Evolutionary conservation across 2,797 vertebrate species (phyloP).

Genomic region (Hybognathus amarus): DNA sequence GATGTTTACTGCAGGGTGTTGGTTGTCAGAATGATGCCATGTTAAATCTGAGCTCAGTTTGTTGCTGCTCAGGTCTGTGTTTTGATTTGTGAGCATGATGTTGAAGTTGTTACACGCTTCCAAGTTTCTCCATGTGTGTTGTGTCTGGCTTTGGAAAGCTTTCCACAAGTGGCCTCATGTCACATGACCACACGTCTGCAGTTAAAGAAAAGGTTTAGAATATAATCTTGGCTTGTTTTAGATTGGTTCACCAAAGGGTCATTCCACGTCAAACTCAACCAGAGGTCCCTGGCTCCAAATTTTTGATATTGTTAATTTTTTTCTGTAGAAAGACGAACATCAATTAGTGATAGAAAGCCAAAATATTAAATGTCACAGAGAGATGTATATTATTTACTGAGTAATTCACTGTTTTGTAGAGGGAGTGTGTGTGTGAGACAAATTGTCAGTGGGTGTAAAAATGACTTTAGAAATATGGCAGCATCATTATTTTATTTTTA

Average conservation of each 20-base stretch:
- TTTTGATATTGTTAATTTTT: too few relatives aligned
- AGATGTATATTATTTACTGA: too few relatives aligned
- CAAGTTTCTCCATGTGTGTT: constrained; percentile 58
- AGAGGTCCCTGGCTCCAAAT: too few relatives aligned
- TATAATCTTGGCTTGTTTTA: neutral
- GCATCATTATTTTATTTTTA: too few relatives aligned
- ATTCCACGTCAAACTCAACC: too few relatives aligned
- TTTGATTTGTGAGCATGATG: constrained; percentile 54
- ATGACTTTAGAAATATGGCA: too few relatives aligned
- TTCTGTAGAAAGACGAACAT: too few relatives aligned
- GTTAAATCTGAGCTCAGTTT: constrained; percentile 23
- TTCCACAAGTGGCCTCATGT: constrained; percentile 18
- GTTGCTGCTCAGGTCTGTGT: constrained; percentile 55
- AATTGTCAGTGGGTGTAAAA: too few relatives aligned
- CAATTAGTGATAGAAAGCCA: too few relatives aligned
- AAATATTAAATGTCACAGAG: too few relatives aligned
- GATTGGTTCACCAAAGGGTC: neutral
- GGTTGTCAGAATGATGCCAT: constrained; percentile 43
- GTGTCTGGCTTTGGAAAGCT: constrained; percentile 43
- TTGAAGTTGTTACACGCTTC: neutral
- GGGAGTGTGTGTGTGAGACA: too few relatives aligned
- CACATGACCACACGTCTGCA: neutral
- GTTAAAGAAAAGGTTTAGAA: neutral
- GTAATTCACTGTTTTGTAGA: too few relatives aligned
- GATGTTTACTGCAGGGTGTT: constrained; percentile 50